These are phyloP conservation scores for Fringilla coelebs DNA, from an alignment of 2,797 vertebrate genomes.

Conservation along the genomic window DNA sequence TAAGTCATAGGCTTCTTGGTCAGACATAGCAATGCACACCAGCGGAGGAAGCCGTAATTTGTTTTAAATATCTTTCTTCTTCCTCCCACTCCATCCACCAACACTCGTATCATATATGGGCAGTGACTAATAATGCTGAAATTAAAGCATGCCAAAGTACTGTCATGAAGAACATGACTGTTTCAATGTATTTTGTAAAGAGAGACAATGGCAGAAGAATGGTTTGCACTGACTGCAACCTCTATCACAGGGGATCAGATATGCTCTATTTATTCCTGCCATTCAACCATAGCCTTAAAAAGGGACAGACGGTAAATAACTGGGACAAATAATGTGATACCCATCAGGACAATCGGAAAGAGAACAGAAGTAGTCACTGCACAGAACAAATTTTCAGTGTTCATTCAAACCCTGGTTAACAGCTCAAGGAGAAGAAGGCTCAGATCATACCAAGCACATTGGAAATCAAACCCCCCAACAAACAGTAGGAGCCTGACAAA, in stretches of 20 bases:
- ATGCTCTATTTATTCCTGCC: constrained; percentile 51
- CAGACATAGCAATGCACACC: neutral
- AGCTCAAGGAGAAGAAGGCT: neutral
- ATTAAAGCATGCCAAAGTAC: neutral
- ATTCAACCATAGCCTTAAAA: constrained; percentile 12
- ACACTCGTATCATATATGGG: neutral
- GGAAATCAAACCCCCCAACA: neutral
- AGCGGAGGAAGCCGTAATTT: neutral
- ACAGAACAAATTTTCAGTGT: neutral
- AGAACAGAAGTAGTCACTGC: neutral
- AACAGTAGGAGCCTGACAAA: neutral
- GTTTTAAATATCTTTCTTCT: constrained; percentile 13
- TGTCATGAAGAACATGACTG: neutral
- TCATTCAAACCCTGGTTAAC: neutral
- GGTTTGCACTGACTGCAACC: neutral
- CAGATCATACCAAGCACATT: neutral
- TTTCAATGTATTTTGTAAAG: neutral
- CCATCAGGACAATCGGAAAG: neutral
- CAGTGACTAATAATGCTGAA: constrained; percentile 27
- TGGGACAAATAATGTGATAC: constrained; percentile 4
- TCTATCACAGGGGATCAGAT: constrained; percentile 9
- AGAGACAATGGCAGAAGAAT: neutral
- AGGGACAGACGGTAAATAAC: neutral
- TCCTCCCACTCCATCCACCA: constrained; percentile 20
- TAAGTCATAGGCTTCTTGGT: neutral